phyloP scores from a whole-genome alignment of 2,888 invertebrate genomes.

The Pterostichus madidus region DNA sequence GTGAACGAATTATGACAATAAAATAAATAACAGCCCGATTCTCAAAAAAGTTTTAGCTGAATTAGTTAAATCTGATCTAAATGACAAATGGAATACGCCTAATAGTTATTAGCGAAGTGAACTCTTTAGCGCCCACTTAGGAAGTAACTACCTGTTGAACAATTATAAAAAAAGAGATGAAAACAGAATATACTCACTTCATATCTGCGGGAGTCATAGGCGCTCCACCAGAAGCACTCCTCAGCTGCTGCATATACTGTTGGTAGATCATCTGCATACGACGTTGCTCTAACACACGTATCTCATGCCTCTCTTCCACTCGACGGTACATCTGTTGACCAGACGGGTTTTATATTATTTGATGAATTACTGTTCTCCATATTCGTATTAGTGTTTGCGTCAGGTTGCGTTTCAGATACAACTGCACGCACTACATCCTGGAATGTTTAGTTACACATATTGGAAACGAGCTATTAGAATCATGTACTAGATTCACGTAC shows the following conservation, averaged over 20 bases:
- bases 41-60: too few relatives aligned
- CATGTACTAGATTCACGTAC: background rate
- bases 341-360: slow-evolving; percentile 35
- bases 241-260: slow-evolving; percentile 58
- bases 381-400: background rate
- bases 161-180: too few relatives aligned
- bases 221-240: slow-evolving; percentile 27
- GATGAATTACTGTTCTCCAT: background rate
- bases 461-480: background rate
- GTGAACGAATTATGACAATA: too few relatives aligned
- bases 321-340: slow-evolving; percentile 60
- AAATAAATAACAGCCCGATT: too few relatives aligned
- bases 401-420: background rate
- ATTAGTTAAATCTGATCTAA: too few relatives aligned
- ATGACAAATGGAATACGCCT: too few relatives aligned
- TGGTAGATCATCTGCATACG: slow-evolving; percentile 59
- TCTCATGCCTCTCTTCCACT: slow-evolving; percentile 57
- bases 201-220: slow-evolving; percentile 48
- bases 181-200: slow-evolving; percentile 14
- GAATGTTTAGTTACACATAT: slow-evolving; percentile 26
- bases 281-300: slow-evolving; percentile 58
- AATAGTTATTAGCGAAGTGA: too few relatives aligned
- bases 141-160: too few relatives aligned
- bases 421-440: slow-evolving; percentile 22
- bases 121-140: too few relatives aligned